phyloP scores from a whole-genome alignment of 2,113 vertebrate genomes.

The Tricholaema leucomelas region DNA sequence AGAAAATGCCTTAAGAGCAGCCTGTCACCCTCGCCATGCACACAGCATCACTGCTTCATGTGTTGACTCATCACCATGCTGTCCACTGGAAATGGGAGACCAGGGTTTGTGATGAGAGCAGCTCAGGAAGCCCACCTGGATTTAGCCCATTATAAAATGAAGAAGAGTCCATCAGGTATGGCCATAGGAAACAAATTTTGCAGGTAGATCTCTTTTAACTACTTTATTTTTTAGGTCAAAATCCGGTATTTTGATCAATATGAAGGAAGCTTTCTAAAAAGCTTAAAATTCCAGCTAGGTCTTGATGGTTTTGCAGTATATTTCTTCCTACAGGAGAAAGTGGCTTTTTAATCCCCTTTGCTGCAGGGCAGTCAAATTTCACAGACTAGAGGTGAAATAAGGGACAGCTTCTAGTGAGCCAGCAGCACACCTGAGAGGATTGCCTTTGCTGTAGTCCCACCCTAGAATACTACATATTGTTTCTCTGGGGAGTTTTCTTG shows the following conservation, averaged over 20 bases:
- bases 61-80: neutral
- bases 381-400: neutral
- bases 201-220: neutral
- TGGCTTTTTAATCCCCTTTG: neutral
- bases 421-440: neutral
- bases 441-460: neutral
- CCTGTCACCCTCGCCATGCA: neutral
- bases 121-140: neutral
- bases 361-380: neutral
- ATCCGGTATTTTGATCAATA: neutral
- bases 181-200: neutral
- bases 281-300: neutral
- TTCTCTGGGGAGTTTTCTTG: neutral
- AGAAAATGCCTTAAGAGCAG: conserved; percentile 62
- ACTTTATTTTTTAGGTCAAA: neutral
- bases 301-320: neutral
- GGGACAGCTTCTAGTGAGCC: neutral
- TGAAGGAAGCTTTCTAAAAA: neutral
- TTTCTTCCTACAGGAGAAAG: neutral
- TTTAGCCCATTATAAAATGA: neutral
- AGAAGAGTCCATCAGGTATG: neutral
- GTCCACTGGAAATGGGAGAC: neutral
- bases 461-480: neutral
- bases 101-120: neutral
- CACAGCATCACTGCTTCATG: neutral